Percentiles rank a stretch among this genome's conserved stretches.
phyloP scores from a whole-genome alignment of 2,113 vertebrate species.

The Hemibagrus wyckioides region DNA sequence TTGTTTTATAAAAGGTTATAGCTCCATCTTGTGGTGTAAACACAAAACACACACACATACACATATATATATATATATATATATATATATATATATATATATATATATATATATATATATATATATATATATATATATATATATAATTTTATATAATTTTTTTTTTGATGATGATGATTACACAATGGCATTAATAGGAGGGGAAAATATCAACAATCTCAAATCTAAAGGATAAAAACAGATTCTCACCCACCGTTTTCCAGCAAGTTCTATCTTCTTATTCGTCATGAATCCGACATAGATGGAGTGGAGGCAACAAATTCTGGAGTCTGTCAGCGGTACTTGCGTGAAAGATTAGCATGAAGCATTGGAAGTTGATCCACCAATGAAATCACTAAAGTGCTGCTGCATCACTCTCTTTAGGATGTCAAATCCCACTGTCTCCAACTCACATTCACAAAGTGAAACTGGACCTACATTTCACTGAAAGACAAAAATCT shows the following conservation, averaged over 20 bases:
- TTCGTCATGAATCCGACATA: background rate
- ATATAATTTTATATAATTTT: too few relatives aligned
- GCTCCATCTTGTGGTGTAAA: slow-evolving; percentile 60
- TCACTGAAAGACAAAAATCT: background rate
- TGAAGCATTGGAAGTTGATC: background rate
- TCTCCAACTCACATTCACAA: too few relatives aligned
- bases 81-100: too few relatives aligned
- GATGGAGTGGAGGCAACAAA: background rate
- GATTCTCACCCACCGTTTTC: too few relatives aligned
- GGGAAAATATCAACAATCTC: background rate
- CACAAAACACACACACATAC: background rate
- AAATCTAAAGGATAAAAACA: background rate
- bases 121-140: too few relatives aligned
- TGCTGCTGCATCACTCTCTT: background rate
- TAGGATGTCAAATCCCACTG: background rate
- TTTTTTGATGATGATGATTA: too few relatives aligned
- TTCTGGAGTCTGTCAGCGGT: background rate
- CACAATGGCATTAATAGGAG: background rate
- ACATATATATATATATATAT: too few relatives aligned
- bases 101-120: too few relatives aligned
- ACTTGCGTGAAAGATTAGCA: background rate
- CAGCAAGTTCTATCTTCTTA: background rate
- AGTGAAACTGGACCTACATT: background rate
- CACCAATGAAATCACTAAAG: background rate
- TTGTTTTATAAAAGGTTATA: slow-evolving; percentile 17